These are phyloP conservation scores for Gallinago jamesoni DNA, from an alignment of 2,113 vertebrate genomes.

Conservation along the genomic window DNA sequence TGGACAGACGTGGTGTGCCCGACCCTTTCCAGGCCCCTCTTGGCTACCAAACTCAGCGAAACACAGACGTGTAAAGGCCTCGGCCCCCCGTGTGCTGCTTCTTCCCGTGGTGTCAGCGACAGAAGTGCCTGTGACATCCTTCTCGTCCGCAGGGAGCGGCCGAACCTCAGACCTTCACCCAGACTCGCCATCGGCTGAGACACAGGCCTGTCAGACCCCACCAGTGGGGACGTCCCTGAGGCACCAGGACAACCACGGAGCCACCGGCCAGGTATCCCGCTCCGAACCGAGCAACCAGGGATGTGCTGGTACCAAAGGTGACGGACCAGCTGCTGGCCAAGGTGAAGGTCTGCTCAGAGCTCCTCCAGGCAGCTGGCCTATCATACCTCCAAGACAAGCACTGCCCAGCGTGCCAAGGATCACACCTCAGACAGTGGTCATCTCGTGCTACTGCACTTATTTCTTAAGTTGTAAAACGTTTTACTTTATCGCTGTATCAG, in stretches of 20 bases:
- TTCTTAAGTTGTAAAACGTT: neutral
- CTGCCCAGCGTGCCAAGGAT: neutral
- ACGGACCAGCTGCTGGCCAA: neutral
- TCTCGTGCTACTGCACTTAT: neutral
- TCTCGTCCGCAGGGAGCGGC: neutral
- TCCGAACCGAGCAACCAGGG: neutral
- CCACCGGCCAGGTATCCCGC: accelerated
- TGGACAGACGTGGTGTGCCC: neutral
- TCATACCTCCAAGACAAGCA: neutral
- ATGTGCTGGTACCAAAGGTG: accelerated
- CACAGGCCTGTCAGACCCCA: neutral
- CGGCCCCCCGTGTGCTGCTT: neutral
- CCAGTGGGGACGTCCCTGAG: neutral
- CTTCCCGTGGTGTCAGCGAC: neutral
- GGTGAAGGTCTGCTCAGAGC: neutral
- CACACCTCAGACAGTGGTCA: neutral
- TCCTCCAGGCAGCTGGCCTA: neutral
- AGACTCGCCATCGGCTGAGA: neutral
- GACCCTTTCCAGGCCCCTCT: neutral
- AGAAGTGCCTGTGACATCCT: neutral
- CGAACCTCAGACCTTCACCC: neutral
- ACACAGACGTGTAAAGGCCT: neutral
- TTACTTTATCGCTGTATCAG: neutral
- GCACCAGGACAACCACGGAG: neutral
- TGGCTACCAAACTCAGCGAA: constrained; percentile 2